Conservation (phyloP, 1,140 invertebrate genomes). For the Panagrolaimus sp. region DNA sequence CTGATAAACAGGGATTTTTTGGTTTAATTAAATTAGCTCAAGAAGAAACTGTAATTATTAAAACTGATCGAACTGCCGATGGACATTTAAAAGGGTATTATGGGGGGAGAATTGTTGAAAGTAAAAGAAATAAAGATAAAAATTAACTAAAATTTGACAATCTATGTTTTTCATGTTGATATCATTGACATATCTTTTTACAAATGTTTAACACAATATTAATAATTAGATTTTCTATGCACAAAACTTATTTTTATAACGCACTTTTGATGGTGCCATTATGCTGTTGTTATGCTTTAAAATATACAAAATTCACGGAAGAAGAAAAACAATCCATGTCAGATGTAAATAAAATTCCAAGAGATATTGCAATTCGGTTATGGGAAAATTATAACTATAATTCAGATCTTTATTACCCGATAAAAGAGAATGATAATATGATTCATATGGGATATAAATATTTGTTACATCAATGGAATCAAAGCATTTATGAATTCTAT, state of each 20-base stretch:
- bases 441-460: no score
- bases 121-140: neutral
- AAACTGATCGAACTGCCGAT: conserved; percentile 16
- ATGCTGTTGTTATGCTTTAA: neutral
- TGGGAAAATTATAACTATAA: neutral
- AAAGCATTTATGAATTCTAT: no score
- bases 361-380: neutral
- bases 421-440: no score
- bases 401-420: neutral
- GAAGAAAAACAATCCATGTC: neutral
- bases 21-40: conserved; percentile 8
- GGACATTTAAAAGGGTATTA: conserved; percentile 9
- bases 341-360: neutral
- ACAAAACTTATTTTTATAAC: no score
- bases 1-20: neutral
- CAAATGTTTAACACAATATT: no score
- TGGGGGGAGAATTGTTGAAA: conserved; percentile 1
- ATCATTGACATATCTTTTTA: no score
- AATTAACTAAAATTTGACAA: no score
- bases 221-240: no score
- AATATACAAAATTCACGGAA: neutral
- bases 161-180: no score
- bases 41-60: conserved; percentile 8
- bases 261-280: no score
- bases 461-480: no score